phyloP scores from a whole-genome alignment of 1,140 invertebrate genomes.

The Dreissena polymorpha region DNA sequence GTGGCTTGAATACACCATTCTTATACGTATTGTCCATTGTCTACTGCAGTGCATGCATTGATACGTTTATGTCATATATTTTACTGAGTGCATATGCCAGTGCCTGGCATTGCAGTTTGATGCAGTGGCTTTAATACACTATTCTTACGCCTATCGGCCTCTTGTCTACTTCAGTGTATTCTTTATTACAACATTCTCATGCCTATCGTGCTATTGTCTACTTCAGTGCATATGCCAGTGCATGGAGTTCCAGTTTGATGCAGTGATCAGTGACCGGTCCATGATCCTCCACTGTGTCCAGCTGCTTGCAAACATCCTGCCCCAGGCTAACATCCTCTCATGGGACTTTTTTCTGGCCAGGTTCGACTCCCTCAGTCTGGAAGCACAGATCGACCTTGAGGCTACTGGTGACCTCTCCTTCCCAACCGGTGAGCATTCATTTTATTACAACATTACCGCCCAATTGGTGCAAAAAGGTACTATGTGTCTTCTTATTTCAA shows the following conservation, averaged over 20 bases:
- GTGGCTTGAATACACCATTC: too few species aligned
- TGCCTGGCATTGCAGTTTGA: too few species aligned
- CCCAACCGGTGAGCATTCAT: slow-evolving; percentile 85
- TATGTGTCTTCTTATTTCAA: too few species aligned
- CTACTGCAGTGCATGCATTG: too few species aligned
- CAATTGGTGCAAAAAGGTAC: too few species aligned
- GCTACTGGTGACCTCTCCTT: slow-evolving; percentile 82
- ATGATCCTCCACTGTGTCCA: slow-evolving; percentile 98
- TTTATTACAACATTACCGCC: slow-evolving; percentile 82
- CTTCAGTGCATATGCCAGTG: slow-evolving; percentile 80
- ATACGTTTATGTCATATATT: too few species aligned
- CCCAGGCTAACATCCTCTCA: slow-evolving; percentile 92
- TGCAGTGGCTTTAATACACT: too few species aligned
- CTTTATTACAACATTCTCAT: too few species aligned
- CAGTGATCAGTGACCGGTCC: slow-evolving; percentile 96
- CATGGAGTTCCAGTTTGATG: slow-evolving; percentile 82
- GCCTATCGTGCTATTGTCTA: too few species aligned
- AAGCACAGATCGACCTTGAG: slow-evolving; percentile 82
- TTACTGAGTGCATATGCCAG: slow-evolving; percentile 82
- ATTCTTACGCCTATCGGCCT: too few species aligned
- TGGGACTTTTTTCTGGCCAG: slow-evolving; percentile 99
- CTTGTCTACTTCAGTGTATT: too few species aligned
- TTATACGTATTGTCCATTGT: too few species aligned
- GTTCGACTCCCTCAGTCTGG: slow-evolving; percentile 97
- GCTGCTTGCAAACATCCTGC: slow-evolving; percentile 95